These are phyloP conservation scores for Eubasilissa splendida DNA, from an alignment of 2,888 invertebrate genomes.

Conservation along the genomic window DNA sequence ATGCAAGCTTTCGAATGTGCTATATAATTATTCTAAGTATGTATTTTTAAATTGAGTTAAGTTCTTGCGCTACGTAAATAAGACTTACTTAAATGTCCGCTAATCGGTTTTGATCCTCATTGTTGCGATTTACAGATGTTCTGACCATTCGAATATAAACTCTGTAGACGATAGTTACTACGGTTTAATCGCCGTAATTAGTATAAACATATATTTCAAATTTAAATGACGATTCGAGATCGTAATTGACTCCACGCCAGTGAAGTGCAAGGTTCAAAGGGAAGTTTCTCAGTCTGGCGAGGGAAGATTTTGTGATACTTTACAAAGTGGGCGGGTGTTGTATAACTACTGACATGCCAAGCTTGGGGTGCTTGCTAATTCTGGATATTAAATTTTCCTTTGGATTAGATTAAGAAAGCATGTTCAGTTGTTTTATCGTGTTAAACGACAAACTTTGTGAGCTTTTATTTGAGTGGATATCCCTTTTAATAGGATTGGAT, in stretches of 20 bases:
- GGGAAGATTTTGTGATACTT: background rate
- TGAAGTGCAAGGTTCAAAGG: slow-evolving; percentile 5
- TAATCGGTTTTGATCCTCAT: too few species aligned
- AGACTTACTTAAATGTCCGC: too few species aligned
- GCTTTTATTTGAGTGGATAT: slow-evolving; percentile 31
- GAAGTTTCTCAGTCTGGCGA: slow-evolving; percentile 19
- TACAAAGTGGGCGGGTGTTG: slow-evolving; percentile 10
- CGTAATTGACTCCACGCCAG: slow-evolving; percentile 11
- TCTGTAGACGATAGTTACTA: too few species aligned
- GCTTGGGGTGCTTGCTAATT: slow-evolving; percentile 24
- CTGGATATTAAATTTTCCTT: slow-evolving; percentile 46
- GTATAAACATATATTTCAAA: too few species aligned
- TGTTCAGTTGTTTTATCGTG: slow-evolving; percentile 46
- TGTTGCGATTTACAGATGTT: too few species aligned
- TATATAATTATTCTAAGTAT: too few species aligned
- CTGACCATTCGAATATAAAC: too few species aligned
- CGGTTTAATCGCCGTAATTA: too few species aligned
- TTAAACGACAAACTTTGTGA: slow-evolving; percentile 34
- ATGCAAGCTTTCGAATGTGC: too few species aligned
- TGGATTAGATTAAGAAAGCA: slow-evolving; percentile 50
- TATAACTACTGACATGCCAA: background rate
- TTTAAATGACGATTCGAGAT: too few species aligned
- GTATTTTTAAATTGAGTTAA: too few species aligned
- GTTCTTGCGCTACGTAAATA: too few species aligned
- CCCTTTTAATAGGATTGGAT: slow-evolving; percentile 20